Evolutionary conservation across 2,113 vertebrate genomes (phyloP), one percentile per base, ranked within the genome.

Genomic region (Callionymus lyra): DNA sequence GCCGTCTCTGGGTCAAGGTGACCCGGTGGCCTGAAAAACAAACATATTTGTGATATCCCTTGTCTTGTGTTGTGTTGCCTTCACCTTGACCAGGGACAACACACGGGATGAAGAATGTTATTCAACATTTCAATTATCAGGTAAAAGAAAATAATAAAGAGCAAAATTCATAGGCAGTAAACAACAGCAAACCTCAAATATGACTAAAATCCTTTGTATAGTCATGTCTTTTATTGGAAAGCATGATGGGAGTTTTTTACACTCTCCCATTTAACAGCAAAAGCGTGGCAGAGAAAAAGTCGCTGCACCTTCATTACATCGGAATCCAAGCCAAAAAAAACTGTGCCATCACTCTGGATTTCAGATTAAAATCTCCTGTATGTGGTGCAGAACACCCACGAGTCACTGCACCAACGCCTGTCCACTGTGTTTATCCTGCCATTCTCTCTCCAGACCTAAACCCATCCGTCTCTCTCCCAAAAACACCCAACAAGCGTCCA

Each of bases 381-480:
- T 72, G 67, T 44, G 73, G 71, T 47, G 59, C 62, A 56, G 77
- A 82, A 81, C 82, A 86, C 79, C 76, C 82, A 72, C 34, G 65
- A 65, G 68, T 55, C 50, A 46, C 64, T 59, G 56, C 53, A 12
- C 66, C 38, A 19, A 63, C 15, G 59, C 47, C 49, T 68, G 62
- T 53, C 41, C 53, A 33, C 5, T 27, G 31, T 73, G 59, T 77
- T 79, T 75, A 75, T 55, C 59, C 59, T 53, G 37, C 36, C 8
- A 27, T 21, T 10, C 27, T 31, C 38, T 37, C 45, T 43, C 47
- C 54, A 58, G 64, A 65, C 53, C 71, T 46, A 68, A 72, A 68
- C 56, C 50, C 56, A 74, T 79, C 66, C 67, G 57, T 74, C 76
- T 64, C 62, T 61, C 63, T 53, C 60, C n/a, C 42, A 51, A 68